These are phyloP conservation scores for Triops cancriformis DNA, from an alignment of 1,140 invertebrate genomes.

Conservation along the genomic window DNA sequence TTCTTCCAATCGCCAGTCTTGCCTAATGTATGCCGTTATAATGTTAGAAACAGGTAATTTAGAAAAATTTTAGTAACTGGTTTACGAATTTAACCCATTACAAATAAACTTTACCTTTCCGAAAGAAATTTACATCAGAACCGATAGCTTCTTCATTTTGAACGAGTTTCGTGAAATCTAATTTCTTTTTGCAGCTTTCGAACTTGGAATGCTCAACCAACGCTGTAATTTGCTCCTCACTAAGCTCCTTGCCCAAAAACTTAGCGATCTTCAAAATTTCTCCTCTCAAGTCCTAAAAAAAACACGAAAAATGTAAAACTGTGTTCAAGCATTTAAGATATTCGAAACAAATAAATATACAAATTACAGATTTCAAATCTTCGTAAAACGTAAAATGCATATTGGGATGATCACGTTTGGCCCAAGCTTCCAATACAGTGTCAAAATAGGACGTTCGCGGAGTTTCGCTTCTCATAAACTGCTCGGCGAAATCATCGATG, in stretches of 20 bases:
- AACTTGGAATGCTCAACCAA: slow-evolving; percentile 35
- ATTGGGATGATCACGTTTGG: slow-evolving; percentile 34
- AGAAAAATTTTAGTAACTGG: neutral
- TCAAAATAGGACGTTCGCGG: too few species aligned
- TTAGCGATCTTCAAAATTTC: neutral
- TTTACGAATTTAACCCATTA: neutral
- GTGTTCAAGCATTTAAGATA: too few species aligned
- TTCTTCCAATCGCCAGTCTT: slow-evolving; percentile 28
- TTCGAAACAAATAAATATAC: too few species aligned
- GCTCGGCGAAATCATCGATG: slow-evolving; percentile 65
- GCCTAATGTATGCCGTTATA: slow-evolving; percentile 1
- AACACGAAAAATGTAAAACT: too few species aligned
- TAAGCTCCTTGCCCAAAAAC: slow-evolving; percentile 32
- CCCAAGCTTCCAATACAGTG: slow-evolving; percentile 34
- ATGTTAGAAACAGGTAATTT: too few species aligned
- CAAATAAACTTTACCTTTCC: neutral
- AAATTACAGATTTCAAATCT: slow-evolving; percentile 31
- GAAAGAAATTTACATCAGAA: too few species aligned
- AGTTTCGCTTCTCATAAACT: slow-evolving; percentile 58
- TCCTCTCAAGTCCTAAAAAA: neutral
- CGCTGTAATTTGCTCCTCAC: slow-evolving; percentile 33
- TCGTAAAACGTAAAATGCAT: slow-evolving; percentile 39
- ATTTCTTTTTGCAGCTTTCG: slow-evolving; percentile 42
- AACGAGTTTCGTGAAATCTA: too few species aligned
- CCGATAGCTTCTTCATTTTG: too few species aligned